Evolutionary conservation across 2,113 vertebrate genomes (phyloP), one percentile per base, ranked within the genome.

Genomic region (Pterocles orientalis): DNA sequence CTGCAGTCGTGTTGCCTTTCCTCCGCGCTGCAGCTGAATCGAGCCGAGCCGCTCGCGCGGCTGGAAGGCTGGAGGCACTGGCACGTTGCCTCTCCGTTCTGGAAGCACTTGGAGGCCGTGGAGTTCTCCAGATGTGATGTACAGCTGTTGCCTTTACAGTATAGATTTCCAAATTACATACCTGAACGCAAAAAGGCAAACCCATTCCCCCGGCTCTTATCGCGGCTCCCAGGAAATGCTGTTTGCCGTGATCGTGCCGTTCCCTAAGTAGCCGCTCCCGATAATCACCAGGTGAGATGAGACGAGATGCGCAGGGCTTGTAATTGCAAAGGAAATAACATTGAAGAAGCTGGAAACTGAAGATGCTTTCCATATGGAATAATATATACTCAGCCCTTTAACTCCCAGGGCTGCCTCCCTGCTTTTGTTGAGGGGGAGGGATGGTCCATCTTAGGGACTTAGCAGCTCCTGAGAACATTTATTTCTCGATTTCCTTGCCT

Each of bases 391-490:
- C 78, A 50, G 41, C 57, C 73, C 65, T 62, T 57, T 31, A 31
- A 57, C 34, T 23, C 53, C 33, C 4, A 24, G 41, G 53, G 4
- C 29, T 1, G 17, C 34, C 36, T 48, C 11, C 6, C 23, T 33
- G 70, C 28, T 33, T 34, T 26, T 66, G 36, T 29, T 7, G 25
- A 23, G 19, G 13, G 14, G 7, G 36, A 17, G 24, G n/a, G 7
- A 9, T 26, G 1, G 9, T 36, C 68, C 34, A 50, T 34, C 33
- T 41, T 41, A 26, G 71, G 41, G 58, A 10, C 51, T 17, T 5
- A 1, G 13, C 8, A 2, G n/a, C 56, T 68, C 36, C 50, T 4
- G 3, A 24, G 33, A 20, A 7, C 2, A 0, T 6, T 14, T 20
- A 5, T 9, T 18, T 36, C 29, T 39, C 48, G 34, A 8, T 50